These are phyloP conservation scores for Calephelis virginiensis DNA, from an alignment of 1,140 invertebrate species.

Conservation along the genomic window DNA sequence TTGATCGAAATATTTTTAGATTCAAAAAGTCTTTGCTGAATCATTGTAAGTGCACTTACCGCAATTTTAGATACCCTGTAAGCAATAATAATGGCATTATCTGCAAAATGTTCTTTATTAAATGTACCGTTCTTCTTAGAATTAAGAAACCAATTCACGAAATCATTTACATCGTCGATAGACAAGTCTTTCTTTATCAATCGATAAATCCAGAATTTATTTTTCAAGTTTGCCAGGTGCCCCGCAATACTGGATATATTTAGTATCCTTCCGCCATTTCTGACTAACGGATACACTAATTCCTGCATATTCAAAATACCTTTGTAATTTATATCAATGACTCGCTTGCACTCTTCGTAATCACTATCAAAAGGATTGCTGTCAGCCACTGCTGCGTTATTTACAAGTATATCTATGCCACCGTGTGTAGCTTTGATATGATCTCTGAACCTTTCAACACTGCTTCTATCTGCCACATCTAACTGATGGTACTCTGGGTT, in stretches of 20 bases:
- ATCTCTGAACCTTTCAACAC: slow-evolving; percentile 1
- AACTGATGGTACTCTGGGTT: background rate
- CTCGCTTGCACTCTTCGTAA: slow-evolving; percentile 82
- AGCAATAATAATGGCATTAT: slow-evolving; percentile 78
- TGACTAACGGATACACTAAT: slow-evolving; percentile 83
- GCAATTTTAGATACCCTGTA: slow-evolving; percentile 86
- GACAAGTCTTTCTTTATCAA: slow-evolving; percentile 78
- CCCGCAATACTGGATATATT: slow-evolving; percentile 87
- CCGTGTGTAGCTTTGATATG: background rate
- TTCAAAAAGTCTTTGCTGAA: slow-evolving; percentile 81
- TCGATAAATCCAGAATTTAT: slow-evolving; percentile 75
- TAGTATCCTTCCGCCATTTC: slow-evolving; percentile 83
- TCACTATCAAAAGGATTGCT: slow-evolving; percentile 75
- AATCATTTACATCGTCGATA: slow-evolving; percentile 77
- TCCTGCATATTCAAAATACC: slow-evolving; percentile 81
- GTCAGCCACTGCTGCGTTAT: slow-evolving; percentile 87
- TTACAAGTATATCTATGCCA: background rate
- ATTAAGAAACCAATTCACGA: slow-evolving; percentile 84
- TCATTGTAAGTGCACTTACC: slow-evolving; percentile 80
- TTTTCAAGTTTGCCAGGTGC: slow-evolving; percentile 79
- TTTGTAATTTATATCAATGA: slow-evolving; percentile 84
- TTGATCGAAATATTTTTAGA: slow-evolving; percentile 82
- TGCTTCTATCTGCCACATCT: slow-evolving; percentile 1
- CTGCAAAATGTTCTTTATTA: slow-evolving; percentile 63
- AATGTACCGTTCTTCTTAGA: slow-evolving; percentile 50